Conservation (phyloP, 2,113 vertebrate genomes). For the Dicentrarchus labrax region DNA sequence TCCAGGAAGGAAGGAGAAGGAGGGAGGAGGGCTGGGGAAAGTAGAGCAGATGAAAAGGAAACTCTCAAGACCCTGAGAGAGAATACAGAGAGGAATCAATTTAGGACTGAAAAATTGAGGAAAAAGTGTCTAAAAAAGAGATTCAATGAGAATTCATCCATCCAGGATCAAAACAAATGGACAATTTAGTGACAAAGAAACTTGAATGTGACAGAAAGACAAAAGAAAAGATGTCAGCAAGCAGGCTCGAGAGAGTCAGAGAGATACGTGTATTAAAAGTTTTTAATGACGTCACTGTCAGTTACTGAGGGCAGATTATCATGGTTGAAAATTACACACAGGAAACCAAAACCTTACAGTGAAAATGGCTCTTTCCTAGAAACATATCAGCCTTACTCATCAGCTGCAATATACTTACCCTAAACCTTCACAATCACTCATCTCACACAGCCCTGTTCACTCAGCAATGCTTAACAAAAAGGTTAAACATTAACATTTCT, state of each 20-base stretch:
- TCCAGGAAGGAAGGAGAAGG: conserved; percentile 31
- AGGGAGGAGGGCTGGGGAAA: conserved; percentile 20
- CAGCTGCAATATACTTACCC: background rate
- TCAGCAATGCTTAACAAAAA: background rate
- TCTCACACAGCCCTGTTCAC: background rate
- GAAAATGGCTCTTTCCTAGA: background rate
- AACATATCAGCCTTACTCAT: conserved; percentile 17
- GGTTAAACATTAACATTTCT: background rate
- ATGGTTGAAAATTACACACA: background rate
- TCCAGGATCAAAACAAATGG: background rate
- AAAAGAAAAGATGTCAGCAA: background rate
- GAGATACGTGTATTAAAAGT: background rate
- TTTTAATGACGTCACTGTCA: conserved; percentile 53
- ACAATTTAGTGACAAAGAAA: background rate
- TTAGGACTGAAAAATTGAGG: background rate
- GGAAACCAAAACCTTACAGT: background rate
- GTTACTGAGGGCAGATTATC: conserved; percentile 5
- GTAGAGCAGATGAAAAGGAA: conserved; percentile 50
- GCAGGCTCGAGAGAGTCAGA: background rate
- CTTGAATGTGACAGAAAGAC: background rate
- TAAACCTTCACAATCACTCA: background rate
- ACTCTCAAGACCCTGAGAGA: conserved; percentile 7
- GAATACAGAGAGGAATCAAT: background rate
- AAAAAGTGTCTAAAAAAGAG: conserved; percentile 13
- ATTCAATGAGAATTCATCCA: background rate